Evolutionary conservation across 2,113 vertebrate species (phyloP).

Genomic region (Thermophis baileyi): DNA sequence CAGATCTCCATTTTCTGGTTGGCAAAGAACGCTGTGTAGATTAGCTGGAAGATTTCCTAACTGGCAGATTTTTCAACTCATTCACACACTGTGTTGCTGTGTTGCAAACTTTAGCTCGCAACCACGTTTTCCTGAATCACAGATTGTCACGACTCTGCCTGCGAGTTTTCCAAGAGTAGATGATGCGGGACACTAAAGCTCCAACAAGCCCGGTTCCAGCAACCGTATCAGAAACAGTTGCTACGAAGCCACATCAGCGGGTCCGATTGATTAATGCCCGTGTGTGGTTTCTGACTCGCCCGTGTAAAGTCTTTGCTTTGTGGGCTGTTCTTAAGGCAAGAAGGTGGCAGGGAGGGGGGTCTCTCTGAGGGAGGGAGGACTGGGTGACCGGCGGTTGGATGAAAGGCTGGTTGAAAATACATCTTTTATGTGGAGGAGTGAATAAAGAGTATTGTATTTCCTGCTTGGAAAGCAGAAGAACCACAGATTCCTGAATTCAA

Average conservation of each 20-base stretch:
- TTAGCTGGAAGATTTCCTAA: constrained; percentile 9
- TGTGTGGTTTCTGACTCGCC: not conserved
- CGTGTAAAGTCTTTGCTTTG: not conserved
- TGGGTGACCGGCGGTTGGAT: not conserved
- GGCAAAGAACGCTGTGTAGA: not conserved
- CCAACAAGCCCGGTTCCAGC: not conserved
- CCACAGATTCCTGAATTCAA: not conserved
- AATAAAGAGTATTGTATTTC: not conserved
- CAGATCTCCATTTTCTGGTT: not conserved
- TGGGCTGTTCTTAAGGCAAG: not conserved
- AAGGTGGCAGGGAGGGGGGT: not conserved
- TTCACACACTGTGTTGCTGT: not conserved
- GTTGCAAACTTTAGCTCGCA: not conserved
- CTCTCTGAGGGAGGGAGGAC: not conserved
- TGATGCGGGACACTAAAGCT: not conserved
- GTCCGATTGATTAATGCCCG: not conserved
- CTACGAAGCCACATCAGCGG: not conserved
- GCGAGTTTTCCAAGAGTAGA: not conserved
- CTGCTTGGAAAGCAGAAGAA: not conserved
- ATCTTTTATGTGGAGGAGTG: not conserved
- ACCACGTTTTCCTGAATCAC: not conserved
- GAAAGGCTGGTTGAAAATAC: not conserved
- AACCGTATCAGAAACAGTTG: not conserved
- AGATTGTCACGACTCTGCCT: not conserved
- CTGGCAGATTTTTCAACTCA: not conserved